Base-by-base conservation (phyloP, 1,140 invertebrate genomes). In the Dendrolimus kikuchii region DNA sequence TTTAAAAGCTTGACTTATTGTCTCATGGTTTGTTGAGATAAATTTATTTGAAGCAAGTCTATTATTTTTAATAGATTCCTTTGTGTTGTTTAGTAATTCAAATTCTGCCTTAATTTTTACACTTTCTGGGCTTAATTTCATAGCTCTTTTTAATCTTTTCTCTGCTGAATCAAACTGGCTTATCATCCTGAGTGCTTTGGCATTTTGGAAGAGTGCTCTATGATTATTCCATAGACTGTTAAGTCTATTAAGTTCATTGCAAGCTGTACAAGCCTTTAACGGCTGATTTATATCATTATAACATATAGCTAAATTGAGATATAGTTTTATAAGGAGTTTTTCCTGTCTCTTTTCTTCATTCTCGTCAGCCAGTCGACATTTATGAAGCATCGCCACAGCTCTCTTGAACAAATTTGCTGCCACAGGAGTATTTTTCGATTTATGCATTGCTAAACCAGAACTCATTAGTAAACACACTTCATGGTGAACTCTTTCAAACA, bases 251-350 rank as follows among this genome's bases (percentile, higher is more conserved):
- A 90, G 56, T 55, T 89, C 87, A 64, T 91, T 90, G 57, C 90
- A 92, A 44, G 84, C 82, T 10, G 66, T 87, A 60, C 91, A 93
- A 10, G 88, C 89, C 53, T 88, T 88, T 2, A 89, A 71, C 0
- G 92, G 90, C 56, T 88, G 82, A 43, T 90, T 82, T 5, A 89
- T 58, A 66, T 90, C 90, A 58, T 93, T 92, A 57, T 90, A 91
- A 68, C 92, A 93, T 44, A 94, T 75, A 51, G 91, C 90, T 38
- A 95, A 77, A 84, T 95, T 95, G 8, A 88, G 89, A 57, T 92
- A 92, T 7, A 93, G 70, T 59, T 89, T 91, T 10, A 89, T 77
- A 5, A 94, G 69, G 46, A 92, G 61, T 55, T 87, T 81, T 43
- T 89, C 89, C 69, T 92, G 90, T 64, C 88, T 80, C 4, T 65